Evolutionary conservation across 2,888 invertebrate genomes (phyloP), one percentile per base, ranked within the genome.

Genomic region (Luperina nickerlii): DNA sequence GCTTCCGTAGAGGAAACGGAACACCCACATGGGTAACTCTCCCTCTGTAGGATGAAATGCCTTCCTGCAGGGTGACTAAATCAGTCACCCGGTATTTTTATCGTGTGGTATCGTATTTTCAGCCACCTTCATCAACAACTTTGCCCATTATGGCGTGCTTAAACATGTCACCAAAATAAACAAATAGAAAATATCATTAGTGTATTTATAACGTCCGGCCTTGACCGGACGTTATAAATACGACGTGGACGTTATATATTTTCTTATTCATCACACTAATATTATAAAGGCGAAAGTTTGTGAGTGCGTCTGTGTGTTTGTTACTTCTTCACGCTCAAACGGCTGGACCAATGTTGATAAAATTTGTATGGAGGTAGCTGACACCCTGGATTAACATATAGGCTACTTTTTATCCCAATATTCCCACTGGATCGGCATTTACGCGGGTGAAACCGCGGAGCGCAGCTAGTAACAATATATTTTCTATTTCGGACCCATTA

Each of bases 121-220:
- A 51, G 38, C 2, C 27, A 63, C 42, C 15, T 60, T 60, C 65
- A 65, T 76, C 45, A 74, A 63, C n/a, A 57, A 74, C 63, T 68
- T 63, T 65, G 57, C 15, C 48, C 20, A 62, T 54, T 51, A 67
- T 11, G 69, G 32, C 66, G 18, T 76, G 60, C 42, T 32, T 51
- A 60, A 51, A 60, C 69, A 81, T 66, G 51, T 74, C 66, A 60
- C 63, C 15, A 54, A 74, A 81, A 81, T 63, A 63, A 81, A 81
- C 74, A 74, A 69, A 82, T 42, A 54, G 13, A 72, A 76, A 82
- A 62, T 60, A 51, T 77, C 38, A 77, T 73, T 68, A 81, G 68
- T 60, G 42, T 76, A 76, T 76, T 72, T 82, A 69, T 68, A 76
- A 27, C 27, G 51, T 27, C 32, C n/a, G 54, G 60, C n/a, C n/a